A percentile compares a stretch with the other conserved stretches of the same genome.
These are phyloP conservation scores for Auanema freiburgensis DNA, from an alignment of 2,888 invertebrate genomes.

Conservation along the genomic window DNA sequence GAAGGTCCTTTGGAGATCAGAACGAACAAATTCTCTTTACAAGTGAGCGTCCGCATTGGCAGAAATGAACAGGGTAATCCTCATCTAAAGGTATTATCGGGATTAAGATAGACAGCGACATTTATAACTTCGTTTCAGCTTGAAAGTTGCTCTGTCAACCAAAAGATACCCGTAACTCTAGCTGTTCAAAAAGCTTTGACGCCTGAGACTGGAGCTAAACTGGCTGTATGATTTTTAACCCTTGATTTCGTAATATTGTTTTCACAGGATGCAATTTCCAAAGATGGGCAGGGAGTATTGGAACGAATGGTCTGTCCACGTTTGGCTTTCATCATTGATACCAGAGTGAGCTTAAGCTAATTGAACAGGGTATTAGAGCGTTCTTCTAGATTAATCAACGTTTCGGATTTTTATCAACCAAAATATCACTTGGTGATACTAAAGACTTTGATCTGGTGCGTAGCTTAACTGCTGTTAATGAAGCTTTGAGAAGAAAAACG, in stretches of 20 bases:
- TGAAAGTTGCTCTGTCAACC: constrained; percentile 24
- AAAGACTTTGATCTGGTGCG: constrained; percentile 52
- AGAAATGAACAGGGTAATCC: constrained; percentile 38
- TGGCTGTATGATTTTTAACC: constrained; percentile 13
- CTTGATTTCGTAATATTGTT: background rate
- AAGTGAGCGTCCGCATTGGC: constrained; percentile 22
- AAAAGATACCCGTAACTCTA: constrained; percentile 17
- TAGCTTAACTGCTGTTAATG: constrained; percentile 41
- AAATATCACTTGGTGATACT: constrained; percentile 52
- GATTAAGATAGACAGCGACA: too few species aligned
- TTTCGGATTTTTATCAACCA: constrained; percentile 50
- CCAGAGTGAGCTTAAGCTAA: constrained; percentile 22
- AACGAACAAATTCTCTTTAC: constrained; percentile 9
- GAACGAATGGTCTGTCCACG: constrained; percentile 34
- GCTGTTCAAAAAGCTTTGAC: constrained; percentile 15
- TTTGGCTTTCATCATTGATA: constrained; percentile 30
- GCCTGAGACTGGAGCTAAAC: constrained; percentile 14
- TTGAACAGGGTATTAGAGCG: background rate
- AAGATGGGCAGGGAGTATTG: constrained; percentile 30
- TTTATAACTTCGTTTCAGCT: constrained; percentile 15
- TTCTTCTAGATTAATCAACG: constrained; percentile 43
- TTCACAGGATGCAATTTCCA: constrained; percentile 30
- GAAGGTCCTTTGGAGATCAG: constrained; percentile 14
- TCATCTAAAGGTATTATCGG: constrained; percentile 22
- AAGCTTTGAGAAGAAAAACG: constrained; percentile 25